A percentile compares a stretch with the other conserved stretches of the same genome.
Evolutionary conservation across 1,140 invertebrate species (phyloP).

Genomic region (Aphelinus certus): DNA sequence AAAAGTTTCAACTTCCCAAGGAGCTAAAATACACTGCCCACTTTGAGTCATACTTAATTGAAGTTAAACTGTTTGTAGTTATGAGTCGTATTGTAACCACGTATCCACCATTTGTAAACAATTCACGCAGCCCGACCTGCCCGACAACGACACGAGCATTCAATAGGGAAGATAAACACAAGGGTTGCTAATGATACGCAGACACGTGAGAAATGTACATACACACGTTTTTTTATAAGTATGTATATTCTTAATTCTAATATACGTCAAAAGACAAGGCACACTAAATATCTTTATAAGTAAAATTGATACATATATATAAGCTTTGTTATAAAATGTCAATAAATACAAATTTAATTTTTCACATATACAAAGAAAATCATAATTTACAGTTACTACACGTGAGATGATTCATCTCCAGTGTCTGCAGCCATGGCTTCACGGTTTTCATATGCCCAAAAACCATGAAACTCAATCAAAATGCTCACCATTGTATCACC

Average conservation of each 20-base stretch:
- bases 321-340: not conserved
- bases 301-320: too few species aligned
- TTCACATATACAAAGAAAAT: constrained; percentile 11
- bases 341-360: constrained; percentile 14
- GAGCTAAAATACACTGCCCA: constrained; percentile 61
- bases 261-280: constrained; percentile 9
- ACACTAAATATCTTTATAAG: constrained; percentile 21
- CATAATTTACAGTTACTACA: constrained; percentile 47
- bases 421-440: constrained; percentile 77
- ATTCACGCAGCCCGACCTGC: constrained; percentile 2
- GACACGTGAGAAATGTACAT: not conserved
- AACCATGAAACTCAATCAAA: constrained; percentile 94
- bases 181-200: not conserved
- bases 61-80: constrained; percentile 17
- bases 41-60: constrained; percentile 51
- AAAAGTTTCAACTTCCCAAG: constrained; percentile 66
- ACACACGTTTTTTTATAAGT: constrained; percentile 20
- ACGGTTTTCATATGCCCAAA: constrained; percentile 95
- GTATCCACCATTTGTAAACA: constrained; percentile 60
- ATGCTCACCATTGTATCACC: constrained; percentile 94
- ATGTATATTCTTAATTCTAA: not conserved
- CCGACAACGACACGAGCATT: constrained; percentile 10
- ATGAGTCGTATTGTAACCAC: constrained; percentile 2
- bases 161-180: not conserved
- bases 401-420: constrained; percentile 63